phyloP scores from a whole-genome alignment of 2,113 vertebrate genomes.

The Caranx melampygus region DNA sequence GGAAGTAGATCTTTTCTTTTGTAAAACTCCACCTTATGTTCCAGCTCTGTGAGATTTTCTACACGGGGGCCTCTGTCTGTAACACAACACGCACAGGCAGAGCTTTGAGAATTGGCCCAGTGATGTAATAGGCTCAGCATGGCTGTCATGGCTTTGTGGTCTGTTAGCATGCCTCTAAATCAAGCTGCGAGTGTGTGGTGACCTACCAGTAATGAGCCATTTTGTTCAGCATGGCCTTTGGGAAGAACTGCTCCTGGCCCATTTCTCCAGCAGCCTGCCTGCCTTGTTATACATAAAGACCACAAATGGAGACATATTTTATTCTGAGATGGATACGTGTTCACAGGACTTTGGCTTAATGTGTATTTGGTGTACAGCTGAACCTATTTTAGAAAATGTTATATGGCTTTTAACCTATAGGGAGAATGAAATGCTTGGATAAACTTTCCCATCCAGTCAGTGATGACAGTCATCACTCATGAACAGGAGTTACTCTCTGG shows the following conservation, averaged over 20 bases:
- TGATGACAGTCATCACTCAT: slow-evolving; percentile 15
- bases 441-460: slow-evolving; percentile 38
- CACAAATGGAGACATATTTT: slow-evolving; percentile 60
- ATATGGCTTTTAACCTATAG: slow-evolving; percentile 28
- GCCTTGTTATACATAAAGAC: slow-evolving; percentile 56
- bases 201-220: slow-evolving; percentile 66
- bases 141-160: slow-evolving; percentile 50
- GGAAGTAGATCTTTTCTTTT: not conserved
- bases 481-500: not conserved
- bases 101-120: slow-evolving; percentile 40
- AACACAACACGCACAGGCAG: slow-evolving; percentile 48
- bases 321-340: slow-evolving; percentile 41
- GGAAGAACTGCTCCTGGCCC: slow-evolving; percentile 58
- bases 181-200: slow-evolving; percentile 52
- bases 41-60: slow-evolving; percentile 29
- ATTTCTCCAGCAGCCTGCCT: slow-evolving; percentile 41
- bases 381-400: slow-evolving; percentile 41
- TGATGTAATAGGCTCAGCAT: slow-evolving; percentile 64
- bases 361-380: slow-evolving; percentile 33
- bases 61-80: slow-evolving; percentile 22
- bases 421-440: slow-evolving; percentile 19
- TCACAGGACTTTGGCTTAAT: slow-evolving; percentile 9
- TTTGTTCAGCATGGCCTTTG: slow-evolving; percentile 59
- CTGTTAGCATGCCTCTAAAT: slow-evolving; percentile 67
- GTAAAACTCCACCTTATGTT: slow-evolving; percentile 10